Conservation (phyloP, 2,888 invertebrate genomes). For the Drosophila meridionalis region DNA sequence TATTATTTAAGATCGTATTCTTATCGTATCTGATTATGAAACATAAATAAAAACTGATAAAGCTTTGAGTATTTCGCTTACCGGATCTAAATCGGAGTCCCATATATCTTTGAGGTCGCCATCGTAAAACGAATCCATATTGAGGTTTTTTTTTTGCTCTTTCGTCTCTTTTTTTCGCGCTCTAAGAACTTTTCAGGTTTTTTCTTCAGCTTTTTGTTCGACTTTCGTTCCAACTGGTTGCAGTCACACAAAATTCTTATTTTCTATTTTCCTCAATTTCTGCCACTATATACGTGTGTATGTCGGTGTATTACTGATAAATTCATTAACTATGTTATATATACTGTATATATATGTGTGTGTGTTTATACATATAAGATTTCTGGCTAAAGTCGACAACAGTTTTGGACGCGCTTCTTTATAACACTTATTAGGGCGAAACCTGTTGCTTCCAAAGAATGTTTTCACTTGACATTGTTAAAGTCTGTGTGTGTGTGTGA, state of each 20-base stretch:
- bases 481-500: conserved; percentile 43
- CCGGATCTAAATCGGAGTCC: conserved; percentile 93
- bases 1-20: conserved; percentile 19
- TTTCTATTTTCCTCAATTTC: conserved; percentile 50
- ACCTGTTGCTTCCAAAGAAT: conserved; percentile 81
- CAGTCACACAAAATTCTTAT: conserved; percentile 64
- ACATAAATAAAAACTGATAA: conserved; percentile 37
- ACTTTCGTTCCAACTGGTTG: conserved; percentile 72
- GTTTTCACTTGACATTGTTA: conserved; percentile 80
- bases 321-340: conserved; percentile 27
- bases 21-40: conserved; percentile 33
- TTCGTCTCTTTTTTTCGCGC: conserved; percentile 39
- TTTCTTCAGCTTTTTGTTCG: conserved; percentile 27
- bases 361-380: conserved; percentile 1
- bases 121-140: conserved; percentile 91
- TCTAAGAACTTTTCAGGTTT: conserved; percentile 61
- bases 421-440: conserved; percentile 73
- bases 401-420: conserved; percentile 67
- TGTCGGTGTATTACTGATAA: conserved; percentile 11
- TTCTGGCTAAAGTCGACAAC: conserved; percentile 38
- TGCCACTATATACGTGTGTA: conserved; percentile 21
- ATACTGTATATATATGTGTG: background rate
- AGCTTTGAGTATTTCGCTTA: conserved; percentile 86
- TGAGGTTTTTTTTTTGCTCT: conserved; percentile 51
- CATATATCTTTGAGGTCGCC: conserved; percentile 92